Evolutionary conservation across 2,888 invertebrate species (phyloP).

Genomic region (Meghimatium bilineatum): DNA sequence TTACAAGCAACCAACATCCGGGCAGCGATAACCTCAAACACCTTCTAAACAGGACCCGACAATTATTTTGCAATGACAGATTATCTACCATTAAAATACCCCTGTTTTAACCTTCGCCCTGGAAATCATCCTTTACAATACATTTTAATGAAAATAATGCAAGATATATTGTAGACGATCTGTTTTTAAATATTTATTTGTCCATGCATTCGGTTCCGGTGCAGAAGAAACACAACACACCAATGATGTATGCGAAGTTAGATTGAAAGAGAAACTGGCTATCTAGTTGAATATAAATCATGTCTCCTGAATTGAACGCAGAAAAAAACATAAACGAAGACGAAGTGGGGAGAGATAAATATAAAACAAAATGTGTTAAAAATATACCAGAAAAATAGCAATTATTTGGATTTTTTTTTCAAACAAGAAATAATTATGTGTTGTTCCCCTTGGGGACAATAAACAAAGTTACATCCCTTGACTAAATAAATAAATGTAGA

Average conservation of each 20-base stretch:
- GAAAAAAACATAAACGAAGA: neutral
- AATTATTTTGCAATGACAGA: neutral
- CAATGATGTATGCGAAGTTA: neutral
- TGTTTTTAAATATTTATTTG: neutral
- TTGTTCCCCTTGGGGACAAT: too few species aligned
- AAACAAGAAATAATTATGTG: too few species aligned
- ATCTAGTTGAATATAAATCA: conserved; percentile 15
- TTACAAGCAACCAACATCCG: neutral
- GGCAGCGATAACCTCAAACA: neutral
- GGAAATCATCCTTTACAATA: neutral
- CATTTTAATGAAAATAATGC: neutral
- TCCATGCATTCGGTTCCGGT: neutral
- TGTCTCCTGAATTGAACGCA: neutral
- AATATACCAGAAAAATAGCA: too few species aligned
- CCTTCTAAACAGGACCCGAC: neutral
- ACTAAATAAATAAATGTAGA: too few species aligned
- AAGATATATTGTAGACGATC: neutral
- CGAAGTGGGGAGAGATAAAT: neutral
- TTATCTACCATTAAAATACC: neutral
- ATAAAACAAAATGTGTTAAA: too few species aligned
- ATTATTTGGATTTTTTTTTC: too few species aligned
- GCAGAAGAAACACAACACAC: neutral
- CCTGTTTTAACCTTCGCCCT: neutral
- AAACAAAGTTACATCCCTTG: too few species aligned
- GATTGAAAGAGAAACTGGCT: neutral